Evolutionary conservation across 2,797 vertebrate species (phyloP).

Genomic region (Helicolenus hilgendorfi): DNA sequence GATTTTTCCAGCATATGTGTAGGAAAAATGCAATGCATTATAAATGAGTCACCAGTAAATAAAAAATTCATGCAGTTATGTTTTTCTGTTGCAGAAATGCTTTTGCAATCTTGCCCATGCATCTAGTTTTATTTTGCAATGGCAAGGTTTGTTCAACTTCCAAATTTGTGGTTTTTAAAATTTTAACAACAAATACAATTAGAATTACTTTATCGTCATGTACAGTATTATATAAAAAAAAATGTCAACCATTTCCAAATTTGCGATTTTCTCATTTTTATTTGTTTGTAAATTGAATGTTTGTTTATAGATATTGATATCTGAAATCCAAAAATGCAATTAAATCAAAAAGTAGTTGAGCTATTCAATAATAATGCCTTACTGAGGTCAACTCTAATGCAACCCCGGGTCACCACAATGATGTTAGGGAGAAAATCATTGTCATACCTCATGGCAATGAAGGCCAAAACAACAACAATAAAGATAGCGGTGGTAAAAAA

Average conservation of each 20-base stretch:
- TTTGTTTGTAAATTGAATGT: background rate
- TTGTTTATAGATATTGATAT: background rate
- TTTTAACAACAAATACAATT: background rate
- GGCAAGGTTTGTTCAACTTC: background rate
- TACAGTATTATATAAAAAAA: accelerated
- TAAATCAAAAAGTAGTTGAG: background rate
- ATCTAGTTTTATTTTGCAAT: background rate
- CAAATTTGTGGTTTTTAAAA: background rate
- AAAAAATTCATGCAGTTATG: background rate
- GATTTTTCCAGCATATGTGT: background rate
- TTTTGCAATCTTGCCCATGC: background rate
- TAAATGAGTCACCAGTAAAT: background rate
- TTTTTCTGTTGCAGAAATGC: background rate
- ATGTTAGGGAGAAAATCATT: background rate
- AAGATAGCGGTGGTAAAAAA: background rate
- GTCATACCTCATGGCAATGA: background rate
- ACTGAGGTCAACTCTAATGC: background rate
- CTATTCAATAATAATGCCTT: background rate
- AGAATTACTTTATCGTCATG: background rate
- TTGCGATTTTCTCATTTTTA: background rate
- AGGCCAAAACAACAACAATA: background rate
- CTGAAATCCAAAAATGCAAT: background rate
- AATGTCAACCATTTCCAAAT: background rate
- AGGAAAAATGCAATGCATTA: background rate
- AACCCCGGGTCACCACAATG: background rate